phyloP scores from a whole-genome alignment of 2,113 vertebrate species.

The Pelecanoides urinatrix region DNA sequence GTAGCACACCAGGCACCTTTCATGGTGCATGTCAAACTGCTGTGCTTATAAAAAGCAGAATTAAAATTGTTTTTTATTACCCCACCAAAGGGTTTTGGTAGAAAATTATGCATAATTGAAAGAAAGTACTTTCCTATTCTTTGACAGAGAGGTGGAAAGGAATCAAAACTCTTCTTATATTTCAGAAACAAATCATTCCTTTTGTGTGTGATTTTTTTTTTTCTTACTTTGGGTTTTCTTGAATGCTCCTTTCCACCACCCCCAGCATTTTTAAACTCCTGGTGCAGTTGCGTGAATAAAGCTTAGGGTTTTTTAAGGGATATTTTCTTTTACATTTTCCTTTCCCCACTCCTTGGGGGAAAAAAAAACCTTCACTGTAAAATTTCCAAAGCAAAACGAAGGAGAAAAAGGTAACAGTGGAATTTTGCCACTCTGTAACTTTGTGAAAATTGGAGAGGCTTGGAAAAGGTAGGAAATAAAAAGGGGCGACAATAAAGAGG shows the following conservation, averaged over 20 bases:
- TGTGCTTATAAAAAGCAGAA: neutral
- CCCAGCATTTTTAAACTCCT: neutral
- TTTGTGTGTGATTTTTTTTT: neutral
- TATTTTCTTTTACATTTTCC: neutral
- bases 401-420: neutral
- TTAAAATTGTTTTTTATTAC: neutral
- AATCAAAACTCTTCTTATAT: neutral
- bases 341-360: neutral
- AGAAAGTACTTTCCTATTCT: neutral
- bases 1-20: neutral
- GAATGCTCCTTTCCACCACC: neutral
- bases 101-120: neutral
- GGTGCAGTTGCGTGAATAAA: neutral
- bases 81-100: neutral
- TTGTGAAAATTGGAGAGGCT: neutral
- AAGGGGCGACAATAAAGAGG: neutral
- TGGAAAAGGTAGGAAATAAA: neutral
- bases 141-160: neutral
- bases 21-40: neutral
- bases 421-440: neutral
- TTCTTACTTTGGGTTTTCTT: neutral
- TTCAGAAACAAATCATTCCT: neutral
- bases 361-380: neutral
- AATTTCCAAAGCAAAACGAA: neutral
- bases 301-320: neutral